Conservation (phyloP, 2,888 invertebrate species). For the Muscina levida region DNA sequence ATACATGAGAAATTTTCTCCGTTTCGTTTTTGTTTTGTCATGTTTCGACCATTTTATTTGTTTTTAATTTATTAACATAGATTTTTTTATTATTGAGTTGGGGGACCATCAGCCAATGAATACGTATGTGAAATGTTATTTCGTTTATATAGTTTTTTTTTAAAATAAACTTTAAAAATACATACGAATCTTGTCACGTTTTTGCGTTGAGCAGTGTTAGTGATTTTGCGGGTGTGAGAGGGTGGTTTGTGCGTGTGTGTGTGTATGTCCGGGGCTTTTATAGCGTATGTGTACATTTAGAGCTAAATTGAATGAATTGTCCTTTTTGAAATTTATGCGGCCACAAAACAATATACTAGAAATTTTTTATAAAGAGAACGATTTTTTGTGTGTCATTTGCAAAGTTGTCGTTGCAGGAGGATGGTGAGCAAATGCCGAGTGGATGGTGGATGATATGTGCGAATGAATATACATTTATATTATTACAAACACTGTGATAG, state of each 20-base stretch:
- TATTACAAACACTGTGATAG: no score
- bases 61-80: slow-evolving; percentile 35
- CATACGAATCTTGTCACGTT: background rate
- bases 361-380: background rate
- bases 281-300: no score
- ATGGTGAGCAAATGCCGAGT: no score
- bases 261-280: no score
- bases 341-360: slow-evolving; percentile 54
- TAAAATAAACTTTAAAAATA: background rate
- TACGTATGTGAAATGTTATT: slow-evolving; percentile 12
- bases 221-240: background rate
- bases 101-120: no score
- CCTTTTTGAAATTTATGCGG: slow-evolving; percentile 56
- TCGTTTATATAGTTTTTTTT: slow-evolving; percentile 39
- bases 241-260: slow-evolving; percentile 7
- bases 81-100: no score
- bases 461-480: no score
- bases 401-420: no score
- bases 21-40: slow-evolving; percentile 21
- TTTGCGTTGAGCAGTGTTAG: no score
- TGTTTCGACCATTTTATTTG: slow-evolving; percentile 16
- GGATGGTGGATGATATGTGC: no score
- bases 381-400: no score
- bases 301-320: slow-evolving; percentile 59
- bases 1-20: slow-evolving; percentile 15